Conservation (phyloP, 2,888 invertebrate species). For the Neoaliturus tenellus region DNA sequence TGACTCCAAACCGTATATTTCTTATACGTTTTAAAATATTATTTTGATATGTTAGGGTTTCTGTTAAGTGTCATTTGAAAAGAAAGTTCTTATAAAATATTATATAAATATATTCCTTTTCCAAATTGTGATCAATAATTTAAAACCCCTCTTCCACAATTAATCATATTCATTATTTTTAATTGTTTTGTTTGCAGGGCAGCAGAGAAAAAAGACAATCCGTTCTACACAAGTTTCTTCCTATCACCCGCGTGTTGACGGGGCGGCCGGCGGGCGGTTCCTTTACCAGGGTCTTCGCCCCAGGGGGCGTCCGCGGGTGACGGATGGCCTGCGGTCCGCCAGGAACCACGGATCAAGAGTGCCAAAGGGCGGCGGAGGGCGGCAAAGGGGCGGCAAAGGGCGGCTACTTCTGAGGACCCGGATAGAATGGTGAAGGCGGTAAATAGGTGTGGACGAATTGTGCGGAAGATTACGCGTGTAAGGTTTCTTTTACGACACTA, state of each 20-base stretch:
- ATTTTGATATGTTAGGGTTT: too few species aligned
- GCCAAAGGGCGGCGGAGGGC: background rate
- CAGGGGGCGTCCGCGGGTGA: background rate
- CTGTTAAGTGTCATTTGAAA: too few species aligned
- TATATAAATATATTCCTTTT: too few species aligned
- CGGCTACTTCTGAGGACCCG: background rate
- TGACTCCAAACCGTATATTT: too few species aligned
- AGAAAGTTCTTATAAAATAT: too few species aligned
- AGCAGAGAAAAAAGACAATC: too few species aligned
- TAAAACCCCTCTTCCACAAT: too few species aligned
- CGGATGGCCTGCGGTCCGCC: background rate
- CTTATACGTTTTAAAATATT: too few species aligned
- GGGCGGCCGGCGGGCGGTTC: background rate
- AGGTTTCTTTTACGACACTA: background rate
- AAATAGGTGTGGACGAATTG: background rate
- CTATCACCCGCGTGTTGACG: background rate
- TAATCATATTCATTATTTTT: too few species aligned
- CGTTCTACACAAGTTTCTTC: too few species aligned
- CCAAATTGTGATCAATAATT: too few species aligned
- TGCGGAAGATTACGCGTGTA: background rate
- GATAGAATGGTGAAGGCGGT: background rate
- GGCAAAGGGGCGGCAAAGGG: background rate
- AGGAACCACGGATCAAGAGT: slow-evolving; percentile 5
- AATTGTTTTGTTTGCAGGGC: too few species aligned
- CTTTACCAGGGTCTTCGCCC: background rate